phyloP scores from a whole-genome alignment of 2,797 vertebrate genomes.

The Neosilurus mollespiculum region DNA sequence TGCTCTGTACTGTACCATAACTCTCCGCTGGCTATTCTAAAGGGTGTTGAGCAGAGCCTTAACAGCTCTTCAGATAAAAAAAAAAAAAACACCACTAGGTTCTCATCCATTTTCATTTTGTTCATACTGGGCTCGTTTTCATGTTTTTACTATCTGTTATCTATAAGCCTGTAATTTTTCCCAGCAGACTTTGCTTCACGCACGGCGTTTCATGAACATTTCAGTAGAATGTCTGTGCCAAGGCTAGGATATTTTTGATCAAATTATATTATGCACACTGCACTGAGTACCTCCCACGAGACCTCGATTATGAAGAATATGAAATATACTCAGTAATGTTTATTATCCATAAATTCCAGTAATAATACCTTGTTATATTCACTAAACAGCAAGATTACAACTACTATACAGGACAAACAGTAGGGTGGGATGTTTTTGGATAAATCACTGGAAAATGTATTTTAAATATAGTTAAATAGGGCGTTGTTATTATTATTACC shows the following conservation, averaged over 20 bases:
- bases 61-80: background rate
- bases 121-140: conserved; percentile 3
- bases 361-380: conserved; percentile 10
- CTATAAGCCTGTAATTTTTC: conserved; percentile 18
- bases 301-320: conserved; percentile 14
- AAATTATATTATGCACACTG: conserved; percentile 36
- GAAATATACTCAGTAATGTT: conserved; percentile 29
- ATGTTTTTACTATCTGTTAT: conserved; percentile 2
- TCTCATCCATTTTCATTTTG: conserved; percentile 12
- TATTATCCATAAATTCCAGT: conserved; percentile 30
- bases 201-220: background rate
- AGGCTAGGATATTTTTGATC: conserved; percentile 34
- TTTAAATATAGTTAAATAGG: conserved; percentile 30
- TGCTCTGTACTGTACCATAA: background rate
- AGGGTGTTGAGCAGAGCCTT: background rate
- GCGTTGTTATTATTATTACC: background rate
- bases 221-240: conserved; percentile 32
- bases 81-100: background rate
- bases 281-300: background rate
- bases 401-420: background rate
- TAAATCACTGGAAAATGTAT: conserved; percentile 17
- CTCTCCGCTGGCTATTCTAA: background rate
- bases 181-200: conserved; percentile 14
- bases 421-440: conserved; percentile 1
- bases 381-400: conserved; percentile 26